Evolutionary conservation across 2,797 vertebrate species (phyloP), one percentile per base, ranked within the genome.

Genomic region (Gymnodraco acuticeps): DNA sequence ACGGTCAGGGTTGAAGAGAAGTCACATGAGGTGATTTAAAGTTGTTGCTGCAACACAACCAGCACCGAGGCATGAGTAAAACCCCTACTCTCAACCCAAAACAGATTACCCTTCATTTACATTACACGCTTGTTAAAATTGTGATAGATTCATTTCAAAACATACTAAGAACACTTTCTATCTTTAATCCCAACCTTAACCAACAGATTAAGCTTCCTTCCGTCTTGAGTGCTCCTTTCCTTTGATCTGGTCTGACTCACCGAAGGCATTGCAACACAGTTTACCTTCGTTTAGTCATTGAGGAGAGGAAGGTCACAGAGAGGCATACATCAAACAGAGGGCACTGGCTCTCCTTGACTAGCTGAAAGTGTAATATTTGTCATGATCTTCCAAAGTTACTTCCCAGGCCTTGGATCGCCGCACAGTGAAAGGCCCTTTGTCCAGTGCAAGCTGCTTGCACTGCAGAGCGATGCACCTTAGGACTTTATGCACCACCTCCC

Each of bases 331-430:
- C 92, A 92, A 85, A 87, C 65, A 48, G 78, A 83, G 59, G 68
- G 60, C 68, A 61, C 63, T 74, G 66, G 74, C 83, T 84, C 71
- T 43, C 62, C 62, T 78, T 76, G 79, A 69, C 73, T 41, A 56
- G 59, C 87, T 86, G 74, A 83, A 94, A 88, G 92, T 95, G 93
- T 82, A 90, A 91, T 94, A 95, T 95, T 94, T 95, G 92, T 95
- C 87, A 91, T 72, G 88, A 93, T 93, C 85, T 76, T 94, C 85
- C 79, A 86, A 93, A 94, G 94, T 78, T 75, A 90, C 89, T 91
- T 87, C 59, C 65, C 55, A 83, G 87, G 75, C 75, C 46, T 52
- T 56, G 77, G 91, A 92, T 90, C 91, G 85, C 86, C 65, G 41
- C 63, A 47, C 61, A 71, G 41, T 95, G 83, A 96, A 95, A 91